Conservation (phyloP, 2,113 vertebrate genomes). For the Prinia subflava region DNA sequence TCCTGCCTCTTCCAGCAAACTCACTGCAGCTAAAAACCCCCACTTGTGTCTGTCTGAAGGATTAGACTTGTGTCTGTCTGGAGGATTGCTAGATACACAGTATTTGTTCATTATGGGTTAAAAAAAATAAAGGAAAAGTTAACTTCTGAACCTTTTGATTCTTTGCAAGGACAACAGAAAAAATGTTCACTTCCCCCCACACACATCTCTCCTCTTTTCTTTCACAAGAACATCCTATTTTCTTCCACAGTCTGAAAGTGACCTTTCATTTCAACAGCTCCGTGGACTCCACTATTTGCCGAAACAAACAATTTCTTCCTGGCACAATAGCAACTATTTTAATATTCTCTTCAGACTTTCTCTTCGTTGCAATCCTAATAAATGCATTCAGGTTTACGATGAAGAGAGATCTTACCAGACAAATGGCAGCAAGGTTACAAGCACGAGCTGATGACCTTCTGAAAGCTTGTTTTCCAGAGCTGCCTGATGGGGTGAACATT, state of each 20-base stretch:
- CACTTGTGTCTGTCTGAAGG: not conserved
- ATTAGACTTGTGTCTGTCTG: not conserved
- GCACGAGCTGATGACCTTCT: slow-evolving; percentile 36
- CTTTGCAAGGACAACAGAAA: not conserved
- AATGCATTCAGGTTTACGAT: slow-evolving; percentile 34
- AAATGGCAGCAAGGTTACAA: slow-evolving; percentile 53
- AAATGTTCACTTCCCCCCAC: not conserved
- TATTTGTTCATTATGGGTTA: not conserved
- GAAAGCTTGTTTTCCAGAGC: slow-evolving; percentile 46
- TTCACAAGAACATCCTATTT: not conserved
- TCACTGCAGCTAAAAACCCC: not conserved
- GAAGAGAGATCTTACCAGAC: slow-evolving; percentile 38
- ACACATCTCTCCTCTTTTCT: not conserved
- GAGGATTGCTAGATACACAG: not conserved
- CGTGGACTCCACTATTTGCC: not conserved
- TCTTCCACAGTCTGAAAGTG: slow-evolving; percentile 28
- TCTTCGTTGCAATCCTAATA: slow-evolving; percentile 44
- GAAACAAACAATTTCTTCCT: slow-evolving; percentile 41
- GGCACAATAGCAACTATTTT: slow-evolving; percentile 33
- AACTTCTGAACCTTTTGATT: not conserved
- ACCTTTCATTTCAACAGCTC: slow-evolving; percentile 54
- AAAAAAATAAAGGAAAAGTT: not conserved
- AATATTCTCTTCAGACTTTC: slow-evolving; percentile 57
- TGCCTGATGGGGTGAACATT: slow-evolving; percentile 38
- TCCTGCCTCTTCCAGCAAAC: not conserved